A percentile compares a stretch with the other conserved stretches of the same genome.
These are phyloP conservation scores for Bucco capensis DNA, from an alignment of 2,113 vertebrate species.

Conservation along the genomic window DNA sequence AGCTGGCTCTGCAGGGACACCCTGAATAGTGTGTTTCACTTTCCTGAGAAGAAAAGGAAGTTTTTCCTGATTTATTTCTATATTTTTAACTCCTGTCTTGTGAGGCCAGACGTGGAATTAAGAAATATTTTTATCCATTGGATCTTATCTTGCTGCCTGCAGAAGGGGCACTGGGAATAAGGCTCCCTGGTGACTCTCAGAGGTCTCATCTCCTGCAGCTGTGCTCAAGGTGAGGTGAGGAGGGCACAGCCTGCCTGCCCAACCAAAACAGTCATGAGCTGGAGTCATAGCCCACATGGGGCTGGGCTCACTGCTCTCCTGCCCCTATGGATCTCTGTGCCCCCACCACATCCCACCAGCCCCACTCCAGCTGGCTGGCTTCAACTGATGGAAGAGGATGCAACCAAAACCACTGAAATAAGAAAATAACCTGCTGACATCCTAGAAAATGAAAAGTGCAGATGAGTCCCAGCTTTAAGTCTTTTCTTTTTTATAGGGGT, in stretches of 20 bases:
- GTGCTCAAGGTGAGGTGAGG: neutral
- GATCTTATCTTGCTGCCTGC: neutral
- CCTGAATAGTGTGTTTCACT: neutral
- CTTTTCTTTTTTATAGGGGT: neutral
- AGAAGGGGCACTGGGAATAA: neutral
- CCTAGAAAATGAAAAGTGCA: neutral
- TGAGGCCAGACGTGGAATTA: neutral
- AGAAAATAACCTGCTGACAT: neutral
- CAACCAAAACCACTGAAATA: neutral
- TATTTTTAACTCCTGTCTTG: neutral
- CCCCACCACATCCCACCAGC: neutral
- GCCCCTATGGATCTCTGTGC: fast-evolving
- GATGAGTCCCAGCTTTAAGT: neutral
- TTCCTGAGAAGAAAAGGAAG: neutral
- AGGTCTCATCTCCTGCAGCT: neutral
- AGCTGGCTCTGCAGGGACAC: neutral
- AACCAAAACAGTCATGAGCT: neutral
- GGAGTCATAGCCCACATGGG: fast-evolving
- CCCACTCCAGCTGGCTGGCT: neutral
- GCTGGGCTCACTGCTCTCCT: neutral
- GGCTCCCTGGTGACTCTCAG: neutral
- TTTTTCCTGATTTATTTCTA: neutral
- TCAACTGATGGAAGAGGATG: neutral
- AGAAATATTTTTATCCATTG: neutral
- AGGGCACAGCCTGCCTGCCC: neutral